Conservation (phyloP, 2,888 invertebrate genomes). For the Hetaerina titia region DNA sequence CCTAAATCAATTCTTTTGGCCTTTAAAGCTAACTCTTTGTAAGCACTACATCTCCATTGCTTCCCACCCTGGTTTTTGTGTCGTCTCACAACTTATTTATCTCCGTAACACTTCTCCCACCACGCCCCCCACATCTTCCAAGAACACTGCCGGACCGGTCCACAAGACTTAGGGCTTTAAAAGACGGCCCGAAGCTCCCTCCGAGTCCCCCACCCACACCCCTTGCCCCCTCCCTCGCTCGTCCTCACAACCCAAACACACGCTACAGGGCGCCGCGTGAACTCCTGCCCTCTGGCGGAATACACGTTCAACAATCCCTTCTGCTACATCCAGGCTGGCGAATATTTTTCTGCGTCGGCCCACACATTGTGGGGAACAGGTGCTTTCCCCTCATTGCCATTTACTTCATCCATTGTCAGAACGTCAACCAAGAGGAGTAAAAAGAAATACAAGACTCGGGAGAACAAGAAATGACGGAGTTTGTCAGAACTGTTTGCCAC, state of each 20-base stretch:
- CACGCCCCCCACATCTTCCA: not conserved
- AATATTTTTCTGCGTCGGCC: constrained; percentile 1
- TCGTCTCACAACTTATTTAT: no score
- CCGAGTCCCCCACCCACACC: not conserved
- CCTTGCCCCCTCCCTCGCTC: not conserved
- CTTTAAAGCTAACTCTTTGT: no score
- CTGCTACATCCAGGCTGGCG: not conserved
- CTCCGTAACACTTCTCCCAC: no score
- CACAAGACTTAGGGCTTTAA: not conserved
- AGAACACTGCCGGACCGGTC: not conserved
- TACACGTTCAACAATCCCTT: constrained; percentile 22
- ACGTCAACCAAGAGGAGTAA: not conserved
- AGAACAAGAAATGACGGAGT: not conserved
- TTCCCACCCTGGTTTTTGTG: no score
- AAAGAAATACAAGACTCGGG: not conserved
- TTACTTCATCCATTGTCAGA: not conserved
- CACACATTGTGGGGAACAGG: not conserved
- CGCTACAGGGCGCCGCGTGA: not conserved
- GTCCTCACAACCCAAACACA: not conserved
- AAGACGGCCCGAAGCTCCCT: not conserved
- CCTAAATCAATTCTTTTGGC: no score
- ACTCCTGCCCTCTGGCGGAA: constrained; percentile 52
- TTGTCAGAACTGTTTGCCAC: not conserved
- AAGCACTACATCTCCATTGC: no score
- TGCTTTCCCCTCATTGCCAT: not conserved